Percentiles rank a stretch among this genome's conserved stretches.
These are phyloP conservation scores for Albula glossodonta DNA, from an alignment of 2,113 vertebrate species.

Conservation along the genomic window DNA sequence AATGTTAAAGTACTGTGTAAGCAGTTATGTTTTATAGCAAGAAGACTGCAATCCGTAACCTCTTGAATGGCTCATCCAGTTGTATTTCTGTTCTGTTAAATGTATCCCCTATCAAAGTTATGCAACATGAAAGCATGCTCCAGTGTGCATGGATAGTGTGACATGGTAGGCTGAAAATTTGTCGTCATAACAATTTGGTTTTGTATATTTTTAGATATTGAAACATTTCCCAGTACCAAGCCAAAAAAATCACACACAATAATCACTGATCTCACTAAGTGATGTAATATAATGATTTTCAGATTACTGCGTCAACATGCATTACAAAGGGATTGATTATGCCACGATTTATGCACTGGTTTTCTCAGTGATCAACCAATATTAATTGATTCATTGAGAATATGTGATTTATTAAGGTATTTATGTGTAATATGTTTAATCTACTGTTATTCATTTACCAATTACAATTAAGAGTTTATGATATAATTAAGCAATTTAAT, in stretches of 20 bases:
- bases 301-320: slow-evolving; percentile 12
- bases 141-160: background rate
- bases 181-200: background rate
- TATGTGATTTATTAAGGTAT: slow-evolving; percentile 87
- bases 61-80: too few relatives aligned
- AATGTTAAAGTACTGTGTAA: too few relatives aligned
- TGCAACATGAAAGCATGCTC: background rate
- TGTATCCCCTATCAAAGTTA: background rate
- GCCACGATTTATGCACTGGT: slow-evolving; percentile 1
- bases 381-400: slow-evolving; percentile 84
- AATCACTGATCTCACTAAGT: slow-evolving; percentile 27
- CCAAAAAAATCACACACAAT: background rate
- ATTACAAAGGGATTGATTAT: slow-evolving; percentile 5
- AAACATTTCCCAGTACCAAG: too few relatives aligned
- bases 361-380: slow-evolving; percentile 32
- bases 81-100: too few relatives aligned
- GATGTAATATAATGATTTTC: slow-evolving; percentile 12
- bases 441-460: slow-evolving; percentile 89
- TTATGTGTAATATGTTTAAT: slow-evolving; percentile 89
- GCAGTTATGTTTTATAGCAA: too few relatives aligned
- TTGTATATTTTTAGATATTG: too few relatives aligned
- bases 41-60: too few relatives aligned
- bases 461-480: slow-evolving; percentile 92
- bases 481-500: slow-evolving; percentile 98
- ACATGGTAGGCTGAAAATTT: background rate